Evolutionary conservation across 2,888 invertebrate genomes (phyloP), one percentile per base, ranked within the genome.

Genomic region (Agrypnus murinus): DNA sequence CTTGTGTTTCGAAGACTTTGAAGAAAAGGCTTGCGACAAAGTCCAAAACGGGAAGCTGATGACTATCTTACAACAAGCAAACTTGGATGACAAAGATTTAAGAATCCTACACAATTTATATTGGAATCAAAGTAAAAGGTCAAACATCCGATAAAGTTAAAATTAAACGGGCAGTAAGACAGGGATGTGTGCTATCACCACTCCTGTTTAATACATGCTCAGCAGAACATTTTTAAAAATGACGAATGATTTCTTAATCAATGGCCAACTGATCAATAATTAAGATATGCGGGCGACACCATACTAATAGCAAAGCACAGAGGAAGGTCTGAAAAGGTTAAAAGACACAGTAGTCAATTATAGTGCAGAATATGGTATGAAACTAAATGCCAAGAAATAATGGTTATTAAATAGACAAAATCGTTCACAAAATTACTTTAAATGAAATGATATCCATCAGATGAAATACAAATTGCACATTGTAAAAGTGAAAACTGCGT

Each of bases 301-400:
- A n/a, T n/a, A n/a, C n/a, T n/a, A n/a, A n/a, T n/a, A 36, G 36
- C 36, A 36, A n/a, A 36, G 10, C 36, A 36, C 36, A 36, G 36
- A 36, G 7, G 36, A 36, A 36, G 36, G 36, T 36, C 36, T 36
- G 36, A 7, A 36, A 7, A n/a, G n/a, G 10, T 36, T 36, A 36
- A 36, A 8, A 36, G 36, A 36, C 36, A 36, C 7, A 36, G 36
- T 36, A 36, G 36, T 36, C 7, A 10, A 8, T 36, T 36, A 10
- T 10, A 36, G 36, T 36, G 36, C 36, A 36, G 10, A 36, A 36
- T 36, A 10, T 36, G 10, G 36, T 36, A 36, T 36, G 36, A 36
- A 36, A 10, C 36, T 36, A 36, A 36, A 36, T 36, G 36, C 9
- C 9, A 36, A 36, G 10, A 36, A 36, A 36, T 10, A 36, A 36